Evolutionary conservation across 2,888 invertebrate genomes (phyloP), one percentile per base, ranked within the genome.

Genomic region (Tachystola acroxantha): DNA sequence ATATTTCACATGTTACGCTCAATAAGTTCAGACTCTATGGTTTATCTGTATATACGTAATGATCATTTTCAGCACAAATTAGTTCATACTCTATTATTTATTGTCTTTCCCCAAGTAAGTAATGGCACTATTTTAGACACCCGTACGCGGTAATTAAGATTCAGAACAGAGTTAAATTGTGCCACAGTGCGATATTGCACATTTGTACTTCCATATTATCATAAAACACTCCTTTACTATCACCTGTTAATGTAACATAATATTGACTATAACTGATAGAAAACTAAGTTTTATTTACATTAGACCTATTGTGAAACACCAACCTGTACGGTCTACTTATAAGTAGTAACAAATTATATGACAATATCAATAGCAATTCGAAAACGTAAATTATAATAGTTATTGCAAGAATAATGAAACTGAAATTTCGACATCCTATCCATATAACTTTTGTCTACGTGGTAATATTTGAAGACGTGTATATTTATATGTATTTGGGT

Each of bases 241-340:
- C 54, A 55, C 46, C 33, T 46, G 46, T 50, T 47, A 40, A 56
- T 52, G 39, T 34, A 40, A 44, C 50, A 53, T 65, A n/a, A 64
- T 29, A 29, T 6, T 19, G 20, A n/a, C n/a, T n/a, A n/a, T 32
- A 22, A 32, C 11, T 4, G 10, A 22, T 32, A 32, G 32, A 54
- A 53, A 43, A 47, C 48, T 69, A 70, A 65, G 62, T 62, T 69
- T 64, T 50, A 46, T 52, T 66, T 62, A 45, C 50, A 53, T 48
- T 50, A 42, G 56, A 64, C 55, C 53, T 62, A 57, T 48, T 48
- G 45, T 38, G 32, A 45, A 42, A 45, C 33, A 48, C 33, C 40
- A 39, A 43, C 37, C n/a, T 40, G 50, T 58, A 69, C 64, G 61
- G 51, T 57, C 16, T 16, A 16, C 56, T 55, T 65, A 54, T 61